Base-by-base conservation (phyloP, 2,797 vertebrate genomes). In the Pseudochromis fuscus region DNA sequence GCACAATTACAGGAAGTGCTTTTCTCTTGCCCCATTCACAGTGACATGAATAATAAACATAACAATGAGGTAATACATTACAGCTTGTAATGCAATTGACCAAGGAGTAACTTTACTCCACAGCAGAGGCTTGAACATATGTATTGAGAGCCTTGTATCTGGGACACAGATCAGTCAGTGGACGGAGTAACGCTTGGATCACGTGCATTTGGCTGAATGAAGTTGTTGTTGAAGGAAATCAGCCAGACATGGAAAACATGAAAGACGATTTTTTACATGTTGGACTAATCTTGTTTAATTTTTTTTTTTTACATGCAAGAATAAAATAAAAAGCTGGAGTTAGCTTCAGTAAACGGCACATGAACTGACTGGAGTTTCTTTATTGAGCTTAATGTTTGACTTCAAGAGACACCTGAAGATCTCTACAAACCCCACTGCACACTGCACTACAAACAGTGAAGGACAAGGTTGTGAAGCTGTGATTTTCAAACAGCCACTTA, bases 1-100 rank as follows among this genome's bases (percentile, higher is more conserved):
- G 65, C 37, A 94, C 92, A 94, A 93, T 93, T 52, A 79, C 62
- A 25, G 92, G 93, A 94, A 94, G 84, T 79, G 68, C 59, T 70
- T 72, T 53, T 62, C 67, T 75, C 79, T 87, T 44, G 51, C 50
- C 76, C 72, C 67, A 76, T 85, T 84, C 79, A 81, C 48, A 82
- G 65, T 82, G 87, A 86, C 74, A 79, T 28, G 67, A 81, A 88
- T 81, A 88, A 87, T 89, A 88, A 88, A 84, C 75, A 88, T 5
- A 76, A 88, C 87, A 88, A 77, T 86, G 84, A 88, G 63, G 81
- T 65, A 73, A 81, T 78, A 50, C 40, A 59, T 76, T 18, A 62
- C 48, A 37, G 56, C 7, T 6, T 61, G 55, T 71, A 56, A 56
- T 67, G 38, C 37, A 40, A 56, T 51, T 67, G 56, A 78, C 60